phyloP scores from a whole-genome alignment of 2,797 vertebrate genomes.

The Gymnodraco acuticeps region DNA sequence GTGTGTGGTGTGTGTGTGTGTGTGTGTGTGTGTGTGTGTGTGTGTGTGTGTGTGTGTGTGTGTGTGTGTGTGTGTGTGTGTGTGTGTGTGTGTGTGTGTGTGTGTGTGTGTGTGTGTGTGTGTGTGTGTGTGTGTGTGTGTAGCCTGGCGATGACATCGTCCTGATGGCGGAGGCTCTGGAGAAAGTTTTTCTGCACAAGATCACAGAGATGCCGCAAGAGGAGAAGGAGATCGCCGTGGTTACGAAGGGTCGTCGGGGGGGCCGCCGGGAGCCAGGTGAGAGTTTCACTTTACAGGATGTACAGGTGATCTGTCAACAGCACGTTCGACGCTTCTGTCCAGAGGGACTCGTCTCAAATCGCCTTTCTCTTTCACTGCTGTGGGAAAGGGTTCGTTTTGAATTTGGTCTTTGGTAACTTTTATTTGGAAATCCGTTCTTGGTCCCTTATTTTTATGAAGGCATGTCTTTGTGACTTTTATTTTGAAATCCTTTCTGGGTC shows the following conservation, averaged over 20 bases:
- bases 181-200: conserved; percentile 94
- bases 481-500: too few relatives aligned
- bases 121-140: conserved; percentile 33
- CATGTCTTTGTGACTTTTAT: too few relatives aligned
- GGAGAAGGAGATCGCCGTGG: conserved; percentile 90
- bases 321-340: too few relatives aligned
- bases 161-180: conserved; percentile 94
- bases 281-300: neutral
- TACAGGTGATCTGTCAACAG: too few relatives aligned
- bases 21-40: conserved; percentile 31
- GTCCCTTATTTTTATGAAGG: too few relatives aligned
- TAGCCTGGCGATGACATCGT: conserved; percentile 95
- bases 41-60: conserved; percentile 39
- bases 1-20: conserved; percentile 34
- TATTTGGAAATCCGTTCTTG: too few relatives aligned
- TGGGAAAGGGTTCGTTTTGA: too few relatives aligned
- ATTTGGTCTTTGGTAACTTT: too few relatives aligned
- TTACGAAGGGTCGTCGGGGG: conserved; percentile 89
- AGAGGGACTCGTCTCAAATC: too few relatives aligned
- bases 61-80: conserved; percentile 28
- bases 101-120: conserved; percentile 33
- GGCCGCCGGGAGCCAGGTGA: conserved; percentile 89
- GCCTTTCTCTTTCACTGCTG: too few relatives aligned
- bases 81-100: conserved; percentile 32
- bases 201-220: conserved; percentile 94